Percentiles rank a stretch among this genome's conserved stretches.
These are phyloP conservation scores for Momotus momota DNA, from an alignment of 2,797 vertebrate genomes.

Conservation along the genomic window DNA sequence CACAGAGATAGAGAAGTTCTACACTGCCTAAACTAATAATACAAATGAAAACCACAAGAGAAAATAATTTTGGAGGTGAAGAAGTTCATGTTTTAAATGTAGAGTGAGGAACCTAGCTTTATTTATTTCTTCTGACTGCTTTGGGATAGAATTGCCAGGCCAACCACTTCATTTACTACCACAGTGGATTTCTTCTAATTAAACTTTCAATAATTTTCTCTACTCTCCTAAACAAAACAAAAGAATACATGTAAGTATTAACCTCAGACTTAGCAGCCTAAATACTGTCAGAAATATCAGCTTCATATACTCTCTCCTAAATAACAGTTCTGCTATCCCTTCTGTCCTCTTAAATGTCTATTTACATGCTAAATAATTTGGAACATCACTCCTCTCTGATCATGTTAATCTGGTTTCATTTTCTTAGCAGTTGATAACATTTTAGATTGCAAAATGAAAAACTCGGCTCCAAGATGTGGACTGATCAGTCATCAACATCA, in stretches of 20 bases:
- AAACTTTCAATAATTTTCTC: slow-evolving; percentile 20
- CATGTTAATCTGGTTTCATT: slow-evolving; percentile 9
- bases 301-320: not conserved
- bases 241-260: not conserved
- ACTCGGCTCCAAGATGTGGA: not conserved
- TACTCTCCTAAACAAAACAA: not conserved
- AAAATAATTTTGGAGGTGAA: slow-evolving; percentile 6
- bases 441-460: not conserved
- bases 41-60: slow-evolving; percentile 21
- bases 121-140: not conserved
- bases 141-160: not conserved
- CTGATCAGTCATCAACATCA: not conserved
- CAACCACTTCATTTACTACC: not conserved
- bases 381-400: slow-evolving; percentile 12
- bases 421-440: not conserved
- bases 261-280: slow-evolving; percentile 17
- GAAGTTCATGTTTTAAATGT: not conserved
- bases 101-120: not conserved
- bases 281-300: slow-evolving; percentile 38
- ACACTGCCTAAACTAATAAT: slow-evolving; percentile 33
- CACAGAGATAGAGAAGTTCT: slow-evolving; percentile 1
- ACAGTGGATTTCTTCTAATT: slow-evolving; percentile 2
- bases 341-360: slow-evolving; percentile 43
- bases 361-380: slow-evolving; percentile 27
- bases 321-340: slow-evolving; percentile 25